Base-by-base conservation (phyloP, 2,888 invertebrate species). In the Suillia variegata region DNA sequence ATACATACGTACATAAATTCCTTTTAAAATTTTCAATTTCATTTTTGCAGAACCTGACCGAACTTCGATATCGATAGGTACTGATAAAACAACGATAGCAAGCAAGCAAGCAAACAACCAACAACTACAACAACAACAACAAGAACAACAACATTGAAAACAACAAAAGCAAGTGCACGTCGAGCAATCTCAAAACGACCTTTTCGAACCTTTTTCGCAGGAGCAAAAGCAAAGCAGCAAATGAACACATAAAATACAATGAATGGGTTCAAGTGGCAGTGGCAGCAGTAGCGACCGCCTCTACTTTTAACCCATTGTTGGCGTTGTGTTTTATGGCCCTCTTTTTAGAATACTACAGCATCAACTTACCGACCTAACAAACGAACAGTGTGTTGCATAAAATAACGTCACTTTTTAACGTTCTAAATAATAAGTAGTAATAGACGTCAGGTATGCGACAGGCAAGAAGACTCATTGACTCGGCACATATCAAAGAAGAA, bases 241-340 rank as follows among this genome's bases (percentile, higher is more conserved):
- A 58, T 54, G 53, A 58, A 54, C 53, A 58, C 54, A 42, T 54
- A 24, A 51, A 58, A 58, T 54, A 42, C 52, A 58, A 58, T 31
- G 56, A 24, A 34, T 56, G 21, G n/a, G 26, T 26, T 26, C 26
- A 26, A 26, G 26, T 26, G 26, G 26, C 10, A 10, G 26, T 38
- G n/a, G n/a, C 38, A 26, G 26, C 10, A 10, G 26, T 26, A 10
- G 26, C n/a, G n/a, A 38, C 38, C 38, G 5, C 22, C 45, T 48
- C 49, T 52, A 22, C 52, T 21, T 47, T 58, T 50, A 38, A 42
- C 51, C 57, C 33, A 21, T 26, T 51, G 22, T 21, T 49, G 49
- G 13, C 49, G 22, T 10, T 15, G 38, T n/a, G 6, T 8, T n/a
- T 38, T 26, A 26, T 26, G 10, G 26, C 26, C 5, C 6, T 26